These are phyloP conservation scores for Euwallacea similis DNA, from an alignment of 1,140 invertebrate genomes.

Conservation along the genomic window DNA sequence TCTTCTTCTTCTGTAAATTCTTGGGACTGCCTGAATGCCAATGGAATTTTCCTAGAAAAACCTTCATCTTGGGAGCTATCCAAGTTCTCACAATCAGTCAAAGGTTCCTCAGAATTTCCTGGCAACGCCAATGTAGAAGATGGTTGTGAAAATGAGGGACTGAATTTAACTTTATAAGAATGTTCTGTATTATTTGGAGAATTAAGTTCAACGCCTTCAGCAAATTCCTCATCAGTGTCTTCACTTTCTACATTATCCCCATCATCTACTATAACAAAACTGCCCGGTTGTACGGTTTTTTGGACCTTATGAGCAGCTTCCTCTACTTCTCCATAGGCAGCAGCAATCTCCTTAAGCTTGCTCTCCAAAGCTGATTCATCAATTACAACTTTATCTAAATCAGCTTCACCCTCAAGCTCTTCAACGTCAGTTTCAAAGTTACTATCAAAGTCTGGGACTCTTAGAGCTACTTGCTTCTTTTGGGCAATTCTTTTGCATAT, in stretches of 20 bases:
- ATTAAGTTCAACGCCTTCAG: constrained; percentile 12
- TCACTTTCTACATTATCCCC: constrained; percentile 2
- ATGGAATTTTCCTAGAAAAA: constrained; percentile 10
- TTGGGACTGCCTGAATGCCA: constrained; percentile 23
- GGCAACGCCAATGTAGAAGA: constrained; percentile 10
- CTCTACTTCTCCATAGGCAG: constrained; percentile 33
- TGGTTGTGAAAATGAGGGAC: background rate
- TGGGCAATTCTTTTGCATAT: constrained; percentile 35
- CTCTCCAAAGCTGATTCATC: constrained; percentile 32
- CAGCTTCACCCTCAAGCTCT: constrained; percentile 38
- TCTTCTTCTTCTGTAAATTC: constrained; percentile 41
- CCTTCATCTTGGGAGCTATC: constrained; percentile 37
- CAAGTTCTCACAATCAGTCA: constrained; percentile 51
- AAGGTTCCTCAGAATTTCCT: constrained; percentile 29
- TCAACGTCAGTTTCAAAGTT: constrained; percentile 43
- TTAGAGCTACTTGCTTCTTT: constrained; percentile 30
- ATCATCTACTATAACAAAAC: background rate
- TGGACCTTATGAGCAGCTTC: constrained; percentile 8
- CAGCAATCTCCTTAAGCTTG: constrained; percentile 35
- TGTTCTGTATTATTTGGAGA: background rate
- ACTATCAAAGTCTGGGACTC: constrained; percentile 38
- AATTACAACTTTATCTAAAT: constrained; percentile 4
- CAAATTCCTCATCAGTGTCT: constrained; percentile 29
- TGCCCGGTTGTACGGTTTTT: background rate
- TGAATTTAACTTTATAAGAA: constrained; percentile 33